Base-by-base conservation (phyloP, 2,797 vertebrate genomes). In the Acanthornis magna region DNA sequence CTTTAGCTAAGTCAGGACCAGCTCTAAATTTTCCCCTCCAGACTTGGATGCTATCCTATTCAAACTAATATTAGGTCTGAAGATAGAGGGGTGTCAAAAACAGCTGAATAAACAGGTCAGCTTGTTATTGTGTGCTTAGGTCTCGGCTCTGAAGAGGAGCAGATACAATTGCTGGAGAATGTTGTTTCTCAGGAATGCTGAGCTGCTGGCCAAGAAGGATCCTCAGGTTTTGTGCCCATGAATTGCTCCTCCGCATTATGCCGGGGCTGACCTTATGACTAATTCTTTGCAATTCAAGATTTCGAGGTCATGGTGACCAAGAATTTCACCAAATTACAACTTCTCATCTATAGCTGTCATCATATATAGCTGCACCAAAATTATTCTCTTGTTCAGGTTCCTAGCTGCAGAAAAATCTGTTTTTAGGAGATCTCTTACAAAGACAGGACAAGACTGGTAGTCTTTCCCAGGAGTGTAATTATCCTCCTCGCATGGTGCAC, bases 11-110 rank as follows among this genome's bases (percentile, higher is more conserved):
- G 91, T 89, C 81, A 85, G 66, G 76, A 93, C 58, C 66, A 50
- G 77, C 61, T 91, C 91, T 95, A 36, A 67, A 80, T 94, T 82
- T 85, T 89, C 72, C 68, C 50, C 45, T 82, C 80, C 87, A 68
- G 86, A 74, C 81, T 96, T 95, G 91, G 86, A 95, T 93, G 63
- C 77, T 93, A 3, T 88, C 96, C 91, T 93, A 30, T 95, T 91
- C 88, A 95, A 93, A 94, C 85, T 94, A 79, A 90, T 96, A 91
- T 61, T 86, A 94, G 88, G 74, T 77, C 80, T 86, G 94, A 94
- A 95, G 94, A 95, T 60, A 91, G 89, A 94, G 71, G 88, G 74
- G 78, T 91, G 93, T 96, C 94, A 94, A 95, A 95, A 91, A 19
- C 94, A 95, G 94, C 91, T 96, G 94, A 94, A 91, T 91, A 92